These are phyloP conservation scores for Ormia ochracea DNA, from an alignment of 2,888 invertebrate genomes.

Conservation along the genomic window DNA sequence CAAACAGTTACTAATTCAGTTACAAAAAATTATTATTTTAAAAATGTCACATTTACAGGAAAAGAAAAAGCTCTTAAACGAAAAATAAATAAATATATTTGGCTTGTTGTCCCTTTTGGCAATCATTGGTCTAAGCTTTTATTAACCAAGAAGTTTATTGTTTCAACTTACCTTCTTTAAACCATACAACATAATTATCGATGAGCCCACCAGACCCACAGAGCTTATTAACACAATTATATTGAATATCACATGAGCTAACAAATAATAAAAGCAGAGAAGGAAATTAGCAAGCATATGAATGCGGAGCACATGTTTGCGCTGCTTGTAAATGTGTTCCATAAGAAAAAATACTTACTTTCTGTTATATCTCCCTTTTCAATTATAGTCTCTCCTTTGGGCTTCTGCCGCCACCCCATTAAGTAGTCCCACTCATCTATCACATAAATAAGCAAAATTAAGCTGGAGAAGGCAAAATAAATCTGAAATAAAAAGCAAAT, in stretches of 20 bases:
- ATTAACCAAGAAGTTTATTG: too few relatives aligned
- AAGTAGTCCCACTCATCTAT: constrained; percentile 57
- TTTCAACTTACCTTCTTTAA: constrained; percentile 43
- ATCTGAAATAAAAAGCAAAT: constrained; percentile 34
- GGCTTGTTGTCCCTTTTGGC: too few relatives aligned
- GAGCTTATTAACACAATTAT: constrained; percentile 51
- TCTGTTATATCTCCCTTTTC: constrained; percentile 59
- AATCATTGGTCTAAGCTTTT: too few relatives aligned
- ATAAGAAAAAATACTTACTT: constrained; percentile 25
- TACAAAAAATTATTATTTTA: too few relatives aligned
- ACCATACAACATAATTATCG: constrained; percentile 50
- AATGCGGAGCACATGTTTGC: neutral
- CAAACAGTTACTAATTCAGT: too few relatives aligned
- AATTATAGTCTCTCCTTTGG: constrained; percentile 54
- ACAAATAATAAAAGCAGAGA: neutral
- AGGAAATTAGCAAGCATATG: neutral
- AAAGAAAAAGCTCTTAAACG: too few relatives aligned
- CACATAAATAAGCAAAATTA: constrained; percentile 47
- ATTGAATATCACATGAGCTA: constrained; percentile 60
- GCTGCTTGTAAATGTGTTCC: neutral
- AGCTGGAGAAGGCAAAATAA: constrained; percentile 54
- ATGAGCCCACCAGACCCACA: constrained; percentile 46
- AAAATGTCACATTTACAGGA: too few relatives aligned
- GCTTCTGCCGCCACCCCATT: constrained; percentile 34
- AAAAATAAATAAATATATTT: too few relatives aligned